Evolutionary conservation across 2,888 invertebrate species (phyloP).

Genomic region (Pristionchus entomophagus): DNA sequence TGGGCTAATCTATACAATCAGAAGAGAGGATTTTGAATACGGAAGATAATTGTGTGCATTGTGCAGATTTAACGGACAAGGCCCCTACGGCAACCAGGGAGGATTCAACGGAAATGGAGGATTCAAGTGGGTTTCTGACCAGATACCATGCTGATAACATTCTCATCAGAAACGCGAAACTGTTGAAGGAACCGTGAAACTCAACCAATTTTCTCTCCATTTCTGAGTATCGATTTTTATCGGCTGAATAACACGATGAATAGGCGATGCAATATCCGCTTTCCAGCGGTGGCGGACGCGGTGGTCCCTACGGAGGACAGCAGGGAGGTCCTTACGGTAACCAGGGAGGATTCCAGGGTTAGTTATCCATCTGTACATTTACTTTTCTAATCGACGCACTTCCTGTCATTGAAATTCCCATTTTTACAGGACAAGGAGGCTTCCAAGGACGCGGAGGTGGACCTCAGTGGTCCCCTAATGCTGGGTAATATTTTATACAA

Average conservation of each 20-base stretch:
- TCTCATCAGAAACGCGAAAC: not conserved
- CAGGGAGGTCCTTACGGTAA: not conserved
- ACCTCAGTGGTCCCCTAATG: not conserved
- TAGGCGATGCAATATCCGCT: too few species aligned
- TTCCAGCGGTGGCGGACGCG: not conserved
- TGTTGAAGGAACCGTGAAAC: too few species aligned
- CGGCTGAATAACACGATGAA: too few species aligned
- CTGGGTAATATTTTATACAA: not conserved
- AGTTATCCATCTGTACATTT: not conserved
- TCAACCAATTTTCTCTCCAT: too few species aligned
- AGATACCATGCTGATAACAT: too few species aligned
- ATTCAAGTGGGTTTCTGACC: not conserved
- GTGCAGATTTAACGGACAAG: not conserved
- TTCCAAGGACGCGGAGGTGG: not conserved
- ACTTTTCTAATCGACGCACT: not conserved
- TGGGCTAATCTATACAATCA: not conserved
- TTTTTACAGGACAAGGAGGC: not conserved
- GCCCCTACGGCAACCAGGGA: not conserved
- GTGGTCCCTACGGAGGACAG: not conserved
- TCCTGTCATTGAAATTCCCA: not conserved
- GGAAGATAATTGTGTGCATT: too few species aligned
- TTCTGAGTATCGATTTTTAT: too few species aligned
- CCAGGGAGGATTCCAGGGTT: not conserved
- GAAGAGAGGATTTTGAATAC: not conserved
- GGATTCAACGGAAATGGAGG: conserved; percentile 14